These are phyloP conservation scores for Drosophila putrida DNA, from an alignment of 2,888 invertebrate species.

Conservation along the genomic window DNA sequence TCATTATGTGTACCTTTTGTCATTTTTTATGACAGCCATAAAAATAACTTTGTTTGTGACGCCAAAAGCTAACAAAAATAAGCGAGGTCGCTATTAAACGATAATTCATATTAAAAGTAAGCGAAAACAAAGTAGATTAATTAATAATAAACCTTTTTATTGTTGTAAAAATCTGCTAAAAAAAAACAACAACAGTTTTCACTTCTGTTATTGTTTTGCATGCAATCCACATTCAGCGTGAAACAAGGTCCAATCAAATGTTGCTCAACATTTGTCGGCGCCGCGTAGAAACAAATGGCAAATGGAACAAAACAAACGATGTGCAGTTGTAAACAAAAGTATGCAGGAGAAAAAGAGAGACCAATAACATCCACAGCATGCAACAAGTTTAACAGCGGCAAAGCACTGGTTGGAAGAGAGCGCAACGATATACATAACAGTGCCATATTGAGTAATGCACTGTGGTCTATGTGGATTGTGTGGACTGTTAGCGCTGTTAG, in stretches of 20 bases:
- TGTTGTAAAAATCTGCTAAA: slow-evolving; percentile 8
- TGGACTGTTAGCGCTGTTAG: slow-evolving; percentile 23
- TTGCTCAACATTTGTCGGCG: slow-evolving; percentile 36
- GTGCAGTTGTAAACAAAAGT: slow-evolving; percentile 59
- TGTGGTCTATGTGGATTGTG: slow-evolving; percentile 42
- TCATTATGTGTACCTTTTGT: slow-evolving; percentile 22
- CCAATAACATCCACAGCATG: slow-evolving; percentile 61
- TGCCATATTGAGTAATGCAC: slow-evolving; percentile 29
- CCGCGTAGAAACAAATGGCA: slow-evolving; percentile 28
- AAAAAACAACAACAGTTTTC: neutral
- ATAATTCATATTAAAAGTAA: slow-evolving; percentile 15
- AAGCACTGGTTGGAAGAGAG: slow-evolving; percentile 15
- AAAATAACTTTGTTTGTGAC: slow-evolving; percentile 26
- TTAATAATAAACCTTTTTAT: slow-evolving; percentile 10
- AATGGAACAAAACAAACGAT: slow-evolving; percentile 63
- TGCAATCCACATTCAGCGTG: slow-evolving; percentile 1
- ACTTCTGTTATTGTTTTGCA: slow-evolving; percentile 18
- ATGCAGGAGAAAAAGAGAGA: neutral
- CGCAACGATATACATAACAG: slow-evolving; percentile 25
- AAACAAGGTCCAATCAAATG: slow-evolving; percentile 17
- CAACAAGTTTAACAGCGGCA: slow-evolving; percentile 63
- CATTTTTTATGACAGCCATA: slow-evolving; percentile 34
- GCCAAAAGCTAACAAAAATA: slow-evolving; percentile 10
- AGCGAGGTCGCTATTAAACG: slow-evolving; percentile 8
- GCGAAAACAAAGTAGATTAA: slow-evolving; percentile 12